Evolutionary conservation across 2,888 invertebrate species (phyloP), one percentile per base, ranked within the genome.

Genomic region (Amiota mariae): DNA sequence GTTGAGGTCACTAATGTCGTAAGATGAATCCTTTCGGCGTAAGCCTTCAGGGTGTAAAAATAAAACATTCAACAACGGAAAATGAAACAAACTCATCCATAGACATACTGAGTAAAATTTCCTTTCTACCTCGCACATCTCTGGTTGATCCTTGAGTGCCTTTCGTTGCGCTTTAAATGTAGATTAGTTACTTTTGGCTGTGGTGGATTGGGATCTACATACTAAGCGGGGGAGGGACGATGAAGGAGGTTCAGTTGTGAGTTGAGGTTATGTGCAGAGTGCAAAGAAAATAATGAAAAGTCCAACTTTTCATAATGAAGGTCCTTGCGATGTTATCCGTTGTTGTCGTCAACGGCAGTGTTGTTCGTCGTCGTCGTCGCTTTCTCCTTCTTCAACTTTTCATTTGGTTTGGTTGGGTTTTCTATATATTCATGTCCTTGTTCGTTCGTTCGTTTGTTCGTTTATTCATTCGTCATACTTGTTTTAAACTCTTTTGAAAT

Each of bases 1-100:
- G 86, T 82, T 80, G 87, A 85, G 87, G 87, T 87, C 87, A 87
- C 84, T 81, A 80, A 82, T 86, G 85, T 87, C 85, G 85, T 87
- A 87, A 87, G 87, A 87, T 85, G 86, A 86, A 86, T 87, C 85
- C 85, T 82, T 87, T 83, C 75, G 82, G 82, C 82, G 78, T 82
- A 83, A 84, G 85, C 87, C 84, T 86, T 83, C 78, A 77, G 85
- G 84, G 84, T 81, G 85, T 81, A 82, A 84, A 87, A 82, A 87
- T 85, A 84, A 86, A 85, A 85, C 86, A 84, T 78, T 74, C 79
- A 57, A 72, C 51, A 70, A 61, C 68, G 75, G 76, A 59, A n/a
- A 56, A 24, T 63, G 73, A 61, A 63, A 51, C 68, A 71, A 67
- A 51, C 68, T 12, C 67, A 57, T 70, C 49, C 36, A 49, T 63